Conservation (phyloP, 2,797 vertebrate genomes). For the Danio kyathit region DNA sequence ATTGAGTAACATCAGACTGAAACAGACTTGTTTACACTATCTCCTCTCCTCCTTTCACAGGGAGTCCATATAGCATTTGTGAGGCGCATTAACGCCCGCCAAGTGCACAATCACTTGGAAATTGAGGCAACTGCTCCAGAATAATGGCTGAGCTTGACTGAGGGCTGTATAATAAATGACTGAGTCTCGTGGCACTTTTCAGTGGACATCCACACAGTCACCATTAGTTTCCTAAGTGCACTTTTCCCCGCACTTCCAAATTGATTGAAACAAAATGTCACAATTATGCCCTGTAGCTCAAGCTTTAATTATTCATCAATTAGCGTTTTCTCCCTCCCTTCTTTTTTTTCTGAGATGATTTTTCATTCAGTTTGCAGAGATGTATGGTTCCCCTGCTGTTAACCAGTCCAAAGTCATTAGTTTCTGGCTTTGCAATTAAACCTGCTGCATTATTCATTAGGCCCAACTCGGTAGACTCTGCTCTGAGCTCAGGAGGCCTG, state of each 20-base stretch:
- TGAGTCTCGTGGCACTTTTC: slow-evolving; percentile 53
- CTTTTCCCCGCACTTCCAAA: slow-evolving; percentile 83
- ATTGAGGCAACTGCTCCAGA: slow-evolving; percentile 48
- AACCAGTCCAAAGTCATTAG: slow-evolving; percentile 90
- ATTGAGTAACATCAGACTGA: slow-evolving; percentile 16
- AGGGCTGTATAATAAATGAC: slow-evolving; percentile 50
- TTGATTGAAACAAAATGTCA: slow-evolving; percentile 89
- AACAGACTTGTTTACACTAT: slow-evolving; percentile 34
- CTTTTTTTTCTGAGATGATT: slow-evolving; percentile 79
- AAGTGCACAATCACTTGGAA: slow-evolving; percentile 26
- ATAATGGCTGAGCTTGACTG: slow-evolving; percentile 51
- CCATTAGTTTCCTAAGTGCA: slow-evolving; percentile 81
- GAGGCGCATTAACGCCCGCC: slow-evolving; percentile 15
- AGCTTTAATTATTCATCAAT: slow-evolving; percentile 89
- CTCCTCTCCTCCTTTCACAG: slow-evolving; percentile 16
- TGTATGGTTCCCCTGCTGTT: slow-evolving; percentile 89
- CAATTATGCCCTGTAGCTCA: slow-evolving; percentile 86
- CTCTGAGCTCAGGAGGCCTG: slow-evolving; percentile 80
- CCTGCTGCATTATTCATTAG: slow-evolving; percentile 88
- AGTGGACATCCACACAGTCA: slow-evolving; percentile 63
- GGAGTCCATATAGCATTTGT: slow-evolving; percentile 21
- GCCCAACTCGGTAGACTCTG: slow-evolving; percentile 79
- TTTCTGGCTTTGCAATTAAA: slow-evolving; percentile 91
- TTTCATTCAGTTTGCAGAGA: slow-evolving; percentile 87
- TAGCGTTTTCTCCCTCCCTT: slow-evolving; percentile 78